phyloP scores from a whole-genome alignment of 2,797 vertebrate genomes.

The Anguilla megastoma region DNA sequence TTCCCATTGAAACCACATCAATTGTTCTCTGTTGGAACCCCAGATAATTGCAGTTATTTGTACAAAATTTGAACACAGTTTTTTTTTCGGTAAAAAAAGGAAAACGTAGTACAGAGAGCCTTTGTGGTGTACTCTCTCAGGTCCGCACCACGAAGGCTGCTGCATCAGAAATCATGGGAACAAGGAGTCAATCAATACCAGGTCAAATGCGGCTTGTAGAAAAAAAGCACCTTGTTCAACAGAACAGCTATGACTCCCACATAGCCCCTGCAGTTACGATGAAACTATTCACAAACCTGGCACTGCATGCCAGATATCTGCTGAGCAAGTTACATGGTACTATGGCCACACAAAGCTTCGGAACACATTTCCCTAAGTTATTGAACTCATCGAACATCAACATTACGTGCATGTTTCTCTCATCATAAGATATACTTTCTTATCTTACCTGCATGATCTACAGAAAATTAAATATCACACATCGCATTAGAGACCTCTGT shows the following conservation, averaged over 20 bases:
- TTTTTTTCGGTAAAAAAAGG: neutral
- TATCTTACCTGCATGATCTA: too few relatives aligned
- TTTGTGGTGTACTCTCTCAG: neutral
- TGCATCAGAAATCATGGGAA: neutral
- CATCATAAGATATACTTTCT: neutral
- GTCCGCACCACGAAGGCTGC: neutral
- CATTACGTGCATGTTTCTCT: neutral
- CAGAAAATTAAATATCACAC: too few relatives aligned
- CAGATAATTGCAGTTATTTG: neutral
- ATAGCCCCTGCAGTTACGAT: neutral
- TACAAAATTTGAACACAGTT: neutral
- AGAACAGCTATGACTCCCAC: neutral
- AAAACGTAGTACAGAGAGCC: neutral
- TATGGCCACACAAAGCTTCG: neutral
- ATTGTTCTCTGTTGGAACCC: neutral
- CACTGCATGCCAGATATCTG: neutral
- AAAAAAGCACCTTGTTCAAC: neutral
- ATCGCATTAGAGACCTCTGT: too few relatives aligned
- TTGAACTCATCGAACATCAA: neutral
- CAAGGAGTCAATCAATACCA: slow-evolving; percentile 1
- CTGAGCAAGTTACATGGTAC: neutral
- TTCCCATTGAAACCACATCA: neutral
- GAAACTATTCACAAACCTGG: neutral
- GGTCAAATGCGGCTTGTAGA: neutral
- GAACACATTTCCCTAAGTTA: neutral